Evolutionary conservation across 1,140 invertebrate species (phyloP), one percentile per base, ranked within the genome.

Genomic region (Panagrolaimus sp.): DNA sequence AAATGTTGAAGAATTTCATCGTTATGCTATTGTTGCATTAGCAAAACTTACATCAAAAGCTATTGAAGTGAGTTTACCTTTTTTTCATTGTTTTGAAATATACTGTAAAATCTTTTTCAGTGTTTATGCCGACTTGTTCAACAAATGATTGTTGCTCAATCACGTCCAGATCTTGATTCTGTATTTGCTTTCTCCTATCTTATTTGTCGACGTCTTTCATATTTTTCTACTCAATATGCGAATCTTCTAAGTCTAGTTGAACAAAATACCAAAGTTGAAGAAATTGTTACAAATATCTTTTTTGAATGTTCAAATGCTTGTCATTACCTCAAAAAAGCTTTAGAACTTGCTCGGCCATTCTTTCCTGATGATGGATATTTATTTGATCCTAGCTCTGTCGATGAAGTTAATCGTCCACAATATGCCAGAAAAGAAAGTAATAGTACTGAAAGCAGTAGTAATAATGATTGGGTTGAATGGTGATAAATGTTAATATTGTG

Each of bases 231-330:
- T 11, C 73, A 75, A 57, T 73, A 73, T 47, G 64, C 72, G 4
- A 73, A 73, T 63, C 23, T 73, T n/a, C 66, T 73, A 9, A 75
- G 66, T 53, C 38, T 73, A 13, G 45, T 75, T 9, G 74, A 73
- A 38, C 23, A 43, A 16, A 68, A 9, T 68, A 14, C 27, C 43
- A 31, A 73, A 73, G 73, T 73, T 9, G 72, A 74, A 38, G 73
- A 74, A 25, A 53, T 75, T 9, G 73, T 74, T 20, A 74, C 72
- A 23, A 74, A 74, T 44, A 76, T 74, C 31, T 74, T 72, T 51
- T 74, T 76, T 44, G 72, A 74, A 38, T 76, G 69, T 46, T 69
- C 73, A 0, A 74, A 74, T 46, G 66, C 72, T 1, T 74, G 72
- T 46, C 73, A 72, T 20, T 74, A 74, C 20, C 9, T 74, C 9